Evolutionary conservation across 2,888 invertebrate species (phyloP), one percentile per base, ranked within the genome.

Genomic region (Apamea sordens): DNA sequence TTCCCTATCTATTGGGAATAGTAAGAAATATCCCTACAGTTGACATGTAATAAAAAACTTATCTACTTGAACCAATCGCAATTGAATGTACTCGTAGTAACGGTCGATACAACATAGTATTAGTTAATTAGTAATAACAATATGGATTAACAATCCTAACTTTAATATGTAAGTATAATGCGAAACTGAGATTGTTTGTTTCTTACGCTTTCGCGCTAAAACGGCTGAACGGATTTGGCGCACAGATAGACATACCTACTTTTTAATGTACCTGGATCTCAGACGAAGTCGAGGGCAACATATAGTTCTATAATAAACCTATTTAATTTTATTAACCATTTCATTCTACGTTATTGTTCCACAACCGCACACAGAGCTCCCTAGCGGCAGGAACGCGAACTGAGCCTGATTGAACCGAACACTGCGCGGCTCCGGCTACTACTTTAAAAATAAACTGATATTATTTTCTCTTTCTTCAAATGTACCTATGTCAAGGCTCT

Each of bases 331-430:
- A 24, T 44, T 44, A 5, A 28, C 28, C 18, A 21, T 56, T 65
- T 41, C 50, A 79, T 73, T 70, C 21, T 56, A 28, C 24, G 44
- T 65, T 32, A 79, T 79, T 76, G 65, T 61, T 73, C 1, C 15
- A 63, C 5, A 61, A 67, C 10, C 32, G 50, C 41, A 36, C 24
- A 50, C 67, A 64, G 32, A 47, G 44, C 24, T 74, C 63, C 36
- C 63, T 78, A 77, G 65, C 47, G 65, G 56, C 50, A 36, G 18
- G 61, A 47, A n/a, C 0, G 21, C 10, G 59, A 15, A 68, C 36
- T n/a, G 15, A 64, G 24, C 13, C 21, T 72, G 63, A 78, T 79
- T 75, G 56, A 28, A 68, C 47, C 8, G 36, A 36, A 32, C 21
- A 28, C n/a, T 41, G n/a, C n/a, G 44, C 18, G 11, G 32, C 21